These are phyloP conservation scores for Pristionchus exspectatus DNA, from an alignment of 2,888 invertebrate species.

Conservation along the genomic window DNA sequence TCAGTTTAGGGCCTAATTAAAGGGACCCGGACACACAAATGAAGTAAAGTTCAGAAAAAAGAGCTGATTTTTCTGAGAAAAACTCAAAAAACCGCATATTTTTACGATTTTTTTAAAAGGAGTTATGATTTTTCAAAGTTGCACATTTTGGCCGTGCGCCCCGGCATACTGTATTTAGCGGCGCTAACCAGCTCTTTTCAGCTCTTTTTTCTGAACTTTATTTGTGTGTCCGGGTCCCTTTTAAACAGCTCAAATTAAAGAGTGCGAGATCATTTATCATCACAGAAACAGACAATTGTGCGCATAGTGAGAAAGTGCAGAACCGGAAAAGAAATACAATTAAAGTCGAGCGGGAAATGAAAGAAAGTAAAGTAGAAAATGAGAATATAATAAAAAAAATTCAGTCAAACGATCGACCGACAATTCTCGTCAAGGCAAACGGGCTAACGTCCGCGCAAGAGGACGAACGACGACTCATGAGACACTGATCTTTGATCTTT, in stretches of 20 bases:
- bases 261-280: conserved; percentile 15
- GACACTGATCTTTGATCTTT: conserved; percentile 54
- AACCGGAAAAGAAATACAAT: background rate
- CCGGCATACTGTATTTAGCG: too few species aligned
- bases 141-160: too few species aligned
- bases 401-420: conserved; percentile 22
- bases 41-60: too few species aligned
- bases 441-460: conserved; percentile 6
- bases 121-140: too few species aligned
- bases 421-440: conserved; percentile 48
- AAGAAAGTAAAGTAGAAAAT: background rate
- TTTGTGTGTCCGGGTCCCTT: too few species aligned
- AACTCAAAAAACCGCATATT: too few species aligned
- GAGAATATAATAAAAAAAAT: background rate
- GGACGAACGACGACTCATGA: conserved; percentile 43
- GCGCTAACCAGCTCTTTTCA: too few species aligned
- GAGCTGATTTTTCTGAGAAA: too few species aligned
- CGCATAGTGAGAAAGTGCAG: background rate
- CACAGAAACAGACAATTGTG: conserved; percentile 30
- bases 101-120: too few species aligned
- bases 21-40: too few species aligned
- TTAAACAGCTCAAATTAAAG: background rate
- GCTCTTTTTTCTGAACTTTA: too few species aligned
- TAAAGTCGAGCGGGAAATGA: background rate
- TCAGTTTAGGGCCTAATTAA: background rate